Percentiles rank a stretch among this genome's conserved stretches.
Conservation (phyloP, 1,140 invertebrate genomes). For the Tetramorium simillimum region DNA sequence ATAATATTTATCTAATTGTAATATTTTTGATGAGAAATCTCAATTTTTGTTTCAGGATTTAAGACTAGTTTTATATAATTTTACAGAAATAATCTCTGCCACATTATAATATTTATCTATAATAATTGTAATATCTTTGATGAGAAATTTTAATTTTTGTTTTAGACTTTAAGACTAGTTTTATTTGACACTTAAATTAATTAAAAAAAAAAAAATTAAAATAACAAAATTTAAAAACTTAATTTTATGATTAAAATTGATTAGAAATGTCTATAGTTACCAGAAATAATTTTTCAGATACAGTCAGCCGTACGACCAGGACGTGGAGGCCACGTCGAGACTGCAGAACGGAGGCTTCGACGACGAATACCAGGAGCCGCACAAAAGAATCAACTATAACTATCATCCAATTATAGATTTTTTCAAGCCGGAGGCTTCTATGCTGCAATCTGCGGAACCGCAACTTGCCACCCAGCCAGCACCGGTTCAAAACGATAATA, state of each 20-base stretch:
- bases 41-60: too few species aligned
- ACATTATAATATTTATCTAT: too few species aligned
- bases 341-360: slow-evolving; percentile 80
- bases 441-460: slow-evolving; percentile 78
- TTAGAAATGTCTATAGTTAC: background rate
- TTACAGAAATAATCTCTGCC: too few species aligned
- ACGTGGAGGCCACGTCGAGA: slow-evolving; percentile 74
- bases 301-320: slow-evolving; percentile 75
- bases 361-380: slow-evolving; percentile 81
- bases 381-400: slow-evolving; percentile 91
- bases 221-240: background rate
- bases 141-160: background rate
- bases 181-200: background rate
- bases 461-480: slow-evolving; percentile 37
- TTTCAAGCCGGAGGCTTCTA: slow-evolving; percentile 87
- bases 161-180: background rate
- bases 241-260: background rate
- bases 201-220: background rate
- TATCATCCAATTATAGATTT: slow-evolving; percentile 95
- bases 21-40: too few species aligned
- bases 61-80: too few species aligned
- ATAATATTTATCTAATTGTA: too few species aligned
- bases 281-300: slow-evolving; percentile 65
- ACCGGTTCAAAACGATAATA: slow-evolving; percentile 60
- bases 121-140: too few species aligned